phyloP scores from a whole-genome alignment of 2,113 vertebrate genomes.

The Echinops telfairi region DNA sequence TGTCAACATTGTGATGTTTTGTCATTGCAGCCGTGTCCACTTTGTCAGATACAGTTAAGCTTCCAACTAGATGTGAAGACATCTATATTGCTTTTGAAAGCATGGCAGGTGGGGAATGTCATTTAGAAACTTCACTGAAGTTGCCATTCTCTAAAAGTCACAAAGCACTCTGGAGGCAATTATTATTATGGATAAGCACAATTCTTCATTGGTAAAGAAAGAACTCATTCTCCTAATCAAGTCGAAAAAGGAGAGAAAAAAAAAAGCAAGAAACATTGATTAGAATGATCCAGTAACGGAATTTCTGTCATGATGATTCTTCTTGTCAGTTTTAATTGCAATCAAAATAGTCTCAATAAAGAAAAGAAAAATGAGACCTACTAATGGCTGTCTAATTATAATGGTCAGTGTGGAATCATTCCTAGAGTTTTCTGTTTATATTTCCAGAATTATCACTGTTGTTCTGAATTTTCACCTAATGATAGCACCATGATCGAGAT shows the following conservation, averaged over 20 bases:
- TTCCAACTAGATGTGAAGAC: conserved; percentile 64
- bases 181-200: conserved; percentile 81
- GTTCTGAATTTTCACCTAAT: background rate
- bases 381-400: background rate
- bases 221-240: conserved; percentile 68
- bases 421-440: background rate
- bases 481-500: background rate
- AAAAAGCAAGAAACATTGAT: conserved; percentile 17
- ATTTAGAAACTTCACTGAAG: conserved; percentile 82
- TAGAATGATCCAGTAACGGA: conserved; percentile 72
- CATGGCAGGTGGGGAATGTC: conserved; percentile 48
- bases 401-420: background rate
- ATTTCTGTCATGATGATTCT: conserved; percentile 53
- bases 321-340: conserved; percentile 18
- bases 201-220: conserved; percentile 72
- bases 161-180: conserved; percentile 75
- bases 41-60: background rate
- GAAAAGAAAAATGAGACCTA: background rate
- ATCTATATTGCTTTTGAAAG: conserved; percentile 74
- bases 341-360: background rate
- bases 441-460: background rate
- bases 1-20: background rate
- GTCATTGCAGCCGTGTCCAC: background rate
- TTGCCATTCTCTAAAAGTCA: conserved; percentile 83
- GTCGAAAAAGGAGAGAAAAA: conserved; percentile 41